These are phyloP conservation scores for Rotaria sp. DNA, from an alignment of 2,888 invertebrate species.

Conservation along the genomic window DNA sequence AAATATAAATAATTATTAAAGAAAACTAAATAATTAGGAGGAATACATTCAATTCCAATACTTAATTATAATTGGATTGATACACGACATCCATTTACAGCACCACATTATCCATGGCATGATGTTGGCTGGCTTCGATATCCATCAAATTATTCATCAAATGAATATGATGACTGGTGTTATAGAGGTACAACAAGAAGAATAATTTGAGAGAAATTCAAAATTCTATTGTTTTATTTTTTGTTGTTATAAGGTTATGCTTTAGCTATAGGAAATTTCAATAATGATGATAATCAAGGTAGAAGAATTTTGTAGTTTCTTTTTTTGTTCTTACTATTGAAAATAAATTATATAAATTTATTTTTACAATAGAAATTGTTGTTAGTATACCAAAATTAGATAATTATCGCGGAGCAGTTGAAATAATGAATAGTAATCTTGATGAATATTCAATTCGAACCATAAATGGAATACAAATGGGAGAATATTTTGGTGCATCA, in stretches of 20 bases:
- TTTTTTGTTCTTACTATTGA: not conserved
- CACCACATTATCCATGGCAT: conserved; percentile 19
- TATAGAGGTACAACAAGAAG: not conserved
- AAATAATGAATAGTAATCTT: conserved; percentile 37
- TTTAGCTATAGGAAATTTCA: conserved; percentile 78
- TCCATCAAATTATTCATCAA: conserved; percentile 16
- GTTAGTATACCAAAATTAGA: conserved; percentile 85
- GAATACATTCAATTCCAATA: conserved; percentile 22
- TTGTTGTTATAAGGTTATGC: conserved; percentile 70
- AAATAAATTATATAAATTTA: conserved; percentile 32
- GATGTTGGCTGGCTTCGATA: not conserved
- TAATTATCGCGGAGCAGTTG: conserved; percentile 52
- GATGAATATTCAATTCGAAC: conserved; percentile 31
- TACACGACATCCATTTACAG: not conserved
- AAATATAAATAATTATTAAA: not conserved
- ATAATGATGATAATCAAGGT: conserved; percentile 61
- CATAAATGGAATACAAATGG: conserved; percentile 57
- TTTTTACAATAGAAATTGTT: conserved; percentile 64
- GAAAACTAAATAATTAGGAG: not conserved
- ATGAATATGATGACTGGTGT: conserved; percentile 29
- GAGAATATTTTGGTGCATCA: conserved; percentile 88
- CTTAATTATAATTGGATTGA: not conserved
- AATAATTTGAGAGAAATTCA: not conserved
- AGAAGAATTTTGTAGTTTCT: not conserved
- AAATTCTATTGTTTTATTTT: too few species aligned